Evolutionary conservation across 1,140 invertebrate genomes (phyloP), one percentile per base, ranked within the genome.

Genomic region (Aphelenchoides avenae): DNA sequence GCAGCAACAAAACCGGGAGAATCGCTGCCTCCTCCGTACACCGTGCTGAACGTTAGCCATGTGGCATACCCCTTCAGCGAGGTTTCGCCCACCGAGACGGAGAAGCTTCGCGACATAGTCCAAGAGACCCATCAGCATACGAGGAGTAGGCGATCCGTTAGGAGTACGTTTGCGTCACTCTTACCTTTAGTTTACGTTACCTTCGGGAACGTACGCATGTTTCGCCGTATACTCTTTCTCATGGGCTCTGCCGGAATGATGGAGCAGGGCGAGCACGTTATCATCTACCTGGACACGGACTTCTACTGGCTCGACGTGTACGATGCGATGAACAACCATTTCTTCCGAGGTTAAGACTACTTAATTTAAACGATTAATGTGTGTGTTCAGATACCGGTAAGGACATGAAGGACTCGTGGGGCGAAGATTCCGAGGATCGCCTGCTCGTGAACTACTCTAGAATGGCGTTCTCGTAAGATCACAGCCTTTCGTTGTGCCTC

Each of bases 251-350:
- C 86, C 46, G 85, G 89, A 50, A 73, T 95, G 43, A 87, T 95
- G 71, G 85, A 87, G 18, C 86, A 89, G 52, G 89, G 91, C 9
- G 87, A 94, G 75, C 95, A 95, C 76, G 87, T 93, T 81, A 87
- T 95, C 37, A 91, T 96, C 71, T 89, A 88, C 76, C 86, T 93
- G 5, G 90, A 95, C 74, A 88, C 87, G 83, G 86, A 88, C 81
- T 94, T 92, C 81, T 84, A 94, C 76, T 89, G 87, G 83, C 86
- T 89, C 88, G 80, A 86, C 85, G 85, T 86, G n/a, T 88, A 87
- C 71, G 84, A 87, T 76, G 85, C 86, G 0, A 82, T 82, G 63
- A 83, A 81, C 47, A 81, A 82, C 37, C 81, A 83, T 11, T 84
- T 86, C 40, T 79, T 85, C 64, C 82, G 85, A 76, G 83, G 86